Evolutionary conservation across 2,113 vertebrate species (phyloP).

Genomic region (Ptyas mucosa): DNA sequence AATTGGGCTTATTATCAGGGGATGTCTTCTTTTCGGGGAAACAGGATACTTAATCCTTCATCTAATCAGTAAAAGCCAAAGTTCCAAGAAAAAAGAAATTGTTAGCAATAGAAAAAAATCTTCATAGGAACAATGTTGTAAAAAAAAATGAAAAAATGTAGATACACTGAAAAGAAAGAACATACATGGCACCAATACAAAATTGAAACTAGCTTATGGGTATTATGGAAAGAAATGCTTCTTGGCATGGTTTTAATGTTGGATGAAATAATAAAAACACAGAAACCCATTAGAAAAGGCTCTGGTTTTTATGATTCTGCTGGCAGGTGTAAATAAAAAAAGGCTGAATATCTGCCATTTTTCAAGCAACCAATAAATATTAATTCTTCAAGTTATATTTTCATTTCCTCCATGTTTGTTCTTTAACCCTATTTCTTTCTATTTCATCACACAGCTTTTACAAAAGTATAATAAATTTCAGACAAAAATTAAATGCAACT

Average conservation of each 20-base stretch:
- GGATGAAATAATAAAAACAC: conserved; percentile 40
- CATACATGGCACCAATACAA: neutral
- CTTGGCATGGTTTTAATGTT: conserved; percentile 22
- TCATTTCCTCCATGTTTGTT: neutral
- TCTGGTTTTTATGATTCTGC: conserved; percentile 41
- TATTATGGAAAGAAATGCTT: neutral
- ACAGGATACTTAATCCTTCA: neutral
- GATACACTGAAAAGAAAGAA: neutral
- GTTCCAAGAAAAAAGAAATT: neutral
- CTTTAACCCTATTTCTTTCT: neutral
- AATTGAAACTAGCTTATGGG: conserved; percentile 13
- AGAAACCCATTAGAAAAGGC: conserved; percentile 36
- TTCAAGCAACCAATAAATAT: conserved; percentile 7
- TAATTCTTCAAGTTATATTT: conserved; percentile 3
- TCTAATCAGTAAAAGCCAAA: neutral
- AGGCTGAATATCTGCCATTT: conserved; percentile 30
- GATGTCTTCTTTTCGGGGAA: no score
- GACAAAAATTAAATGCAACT: conserved; percentile 2
- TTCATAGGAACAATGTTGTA: neutral
- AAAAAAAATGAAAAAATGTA: neutral
- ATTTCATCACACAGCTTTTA: neutral
- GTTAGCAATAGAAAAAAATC: neutral
- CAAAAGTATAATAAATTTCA: neutral
- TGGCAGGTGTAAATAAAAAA: conserved; percentile 39
- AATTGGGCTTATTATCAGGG: no score